Evolutionary conservation across 2,113 vertebrate species (phyloP).

Genomic region (Rhabdornis inornatus): DNA sequence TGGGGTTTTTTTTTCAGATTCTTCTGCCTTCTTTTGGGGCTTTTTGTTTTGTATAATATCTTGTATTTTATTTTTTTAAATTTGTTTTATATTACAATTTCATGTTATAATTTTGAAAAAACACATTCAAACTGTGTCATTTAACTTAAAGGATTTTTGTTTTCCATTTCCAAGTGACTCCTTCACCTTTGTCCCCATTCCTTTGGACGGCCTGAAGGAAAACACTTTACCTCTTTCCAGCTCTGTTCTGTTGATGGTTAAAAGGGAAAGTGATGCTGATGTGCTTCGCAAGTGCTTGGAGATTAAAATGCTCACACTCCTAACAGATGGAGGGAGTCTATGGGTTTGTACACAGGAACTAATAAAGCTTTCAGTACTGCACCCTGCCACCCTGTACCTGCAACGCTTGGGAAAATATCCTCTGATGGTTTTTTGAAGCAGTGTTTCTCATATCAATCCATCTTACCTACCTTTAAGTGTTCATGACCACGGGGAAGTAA

Average conservation of each 20-base stretch:
- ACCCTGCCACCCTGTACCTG: background rate
- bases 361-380: background rate
- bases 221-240: background rate
- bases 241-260: background rate
- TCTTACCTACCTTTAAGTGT: background rate
- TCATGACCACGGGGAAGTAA: background rate
- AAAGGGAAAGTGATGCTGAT: background rate
- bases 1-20: no score
- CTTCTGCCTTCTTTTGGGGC: no score
- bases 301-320: background rate
- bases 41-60: no score
- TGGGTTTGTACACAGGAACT: background rate
- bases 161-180: background rate
- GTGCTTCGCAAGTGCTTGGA: background rate
- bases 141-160: background rate
- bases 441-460: background rate
- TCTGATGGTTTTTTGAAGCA: background rate
- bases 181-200: background rate
- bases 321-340: background rate
- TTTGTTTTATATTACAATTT: background rate
- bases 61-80: no score
- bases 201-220: background rate
- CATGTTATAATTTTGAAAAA: background rate
- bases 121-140: rapidly evolving
- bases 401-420: background rate